Percentiles rank a stretch among this genome's conserved stretches.
Evolutionary conservation across 2,113 vertebrate species (phyloP).

Genomic region (Megatriorchis doriae): DNA sequence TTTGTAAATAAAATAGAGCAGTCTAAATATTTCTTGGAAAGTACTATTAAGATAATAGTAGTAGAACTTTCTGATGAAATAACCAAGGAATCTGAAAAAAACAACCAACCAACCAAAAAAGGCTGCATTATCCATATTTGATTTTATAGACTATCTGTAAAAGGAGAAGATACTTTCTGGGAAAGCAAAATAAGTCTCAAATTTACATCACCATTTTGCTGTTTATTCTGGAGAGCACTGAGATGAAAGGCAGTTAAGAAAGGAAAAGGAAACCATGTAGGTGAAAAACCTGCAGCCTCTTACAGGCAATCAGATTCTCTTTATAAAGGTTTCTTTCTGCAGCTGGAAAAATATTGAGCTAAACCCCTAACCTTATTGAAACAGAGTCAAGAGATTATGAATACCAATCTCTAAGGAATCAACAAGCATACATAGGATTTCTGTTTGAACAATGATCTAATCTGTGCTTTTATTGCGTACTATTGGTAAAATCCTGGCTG

Average conservation of each 20-base stretch:
- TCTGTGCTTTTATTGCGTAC: slow-evolving; percentile 14
- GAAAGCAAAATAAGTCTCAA: not conserved
- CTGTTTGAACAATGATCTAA: slow-evolving; percentile 40
- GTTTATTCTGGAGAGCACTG: not conserved
- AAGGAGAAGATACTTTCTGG: not conserved
- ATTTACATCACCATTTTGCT: not conserved
- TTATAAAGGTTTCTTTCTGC: slow-evolving; percentile 6
- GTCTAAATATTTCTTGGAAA: not conserved
- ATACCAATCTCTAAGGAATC: slow-evolving; percentile 21
- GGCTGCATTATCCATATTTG: not conserved
- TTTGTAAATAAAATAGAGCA: not conserved
- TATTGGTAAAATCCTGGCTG: not conserved
- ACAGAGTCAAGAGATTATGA: slow-evolving; percentile 40
- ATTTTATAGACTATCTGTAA: not conserved
- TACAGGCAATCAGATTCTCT: not conserved
- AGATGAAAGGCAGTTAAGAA: not conserved
- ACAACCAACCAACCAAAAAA: too few relatives aligned
- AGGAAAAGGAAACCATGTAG: not conserved
- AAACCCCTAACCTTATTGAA: slow-evolving; percentile 41
- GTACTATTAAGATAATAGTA: not conserved
- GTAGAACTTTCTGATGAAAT: not conserved
- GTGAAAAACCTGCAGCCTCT: not conserved
- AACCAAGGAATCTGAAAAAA: not conserved
- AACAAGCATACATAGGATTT: slow-evolving; percentile 16
- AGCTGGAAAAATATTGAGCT: slow-evolving; percentile 23